Percentiles rank a stretch among this genome's conserved stretches.
phyloP scores from a whole-genome alignment of 2,888 invertebrate genomes.

The Standfussiana lucernea region DNA sequence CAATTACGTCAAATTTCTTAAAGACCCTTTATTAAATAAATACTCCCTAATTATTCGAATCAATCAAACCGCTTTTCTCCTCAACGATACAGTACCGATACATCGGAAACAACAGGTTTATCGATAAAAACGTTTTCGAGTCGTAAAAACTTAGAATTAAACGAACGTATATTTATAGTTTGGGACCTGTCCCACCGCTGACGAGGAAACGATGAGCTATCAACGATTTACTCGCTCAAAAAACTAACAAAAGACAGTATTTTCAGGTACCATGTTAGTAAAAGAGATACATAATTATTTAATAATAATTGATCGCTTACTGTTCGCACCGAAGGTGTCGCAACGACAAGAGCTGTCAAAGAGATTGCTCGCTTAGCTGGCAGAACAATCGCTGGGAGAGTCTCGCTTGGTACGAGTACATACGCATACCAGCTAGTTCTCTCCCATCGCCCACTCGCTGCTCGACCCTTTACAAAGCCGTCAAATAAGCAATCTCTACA shows the following conservation, averaged over 20 bases:
- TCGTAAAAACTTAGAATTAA: conserved; percentile 75
- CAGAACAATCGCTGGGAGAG: too few relatives aligned
- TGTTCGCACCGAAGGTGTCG: background rate
- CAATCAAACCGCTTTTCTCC: conserved; percentile 48
- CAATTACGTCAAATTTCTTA: background rate
- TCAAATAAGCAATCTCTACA: too few relatives aligned
- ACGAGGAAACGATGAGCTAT: background rate
- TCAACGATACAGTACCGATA: conserved; percentile 52
- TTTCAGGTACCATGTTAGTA: too few relatives aligned
- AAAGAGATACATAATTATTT: too few relatives aligned
- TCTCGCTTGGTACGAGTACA: too few relatives aligned
- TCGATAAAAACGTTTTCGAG: conserved; percentile 73
- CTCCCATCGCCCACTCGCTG: too few relatives aligned
- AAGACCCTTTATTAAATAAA: background rate
- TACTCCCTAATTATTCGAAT: conserved; percentile 11
- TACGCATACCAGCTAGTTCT: too few relatives aligned
- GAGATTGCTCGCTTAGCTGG: too few relatives aligned
- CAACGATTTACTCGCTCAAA: background rate
- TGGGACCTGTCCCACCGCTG: background rate
- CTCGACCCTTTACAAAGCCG: too few relatives aligned
- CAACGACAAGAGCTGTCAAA: too few relatives aligned
- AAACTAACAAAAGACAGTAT: too few relatives aligned
- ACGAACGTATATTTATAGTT: conserved; percentile 51
- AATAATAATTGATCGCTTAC: background rate
- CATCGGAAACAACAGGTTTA: conserved; percentile 72